Base-by-base conservation (phyloP, 92 coral and sea anemone genomes). In the Palythoa grandiflora region DNA sequence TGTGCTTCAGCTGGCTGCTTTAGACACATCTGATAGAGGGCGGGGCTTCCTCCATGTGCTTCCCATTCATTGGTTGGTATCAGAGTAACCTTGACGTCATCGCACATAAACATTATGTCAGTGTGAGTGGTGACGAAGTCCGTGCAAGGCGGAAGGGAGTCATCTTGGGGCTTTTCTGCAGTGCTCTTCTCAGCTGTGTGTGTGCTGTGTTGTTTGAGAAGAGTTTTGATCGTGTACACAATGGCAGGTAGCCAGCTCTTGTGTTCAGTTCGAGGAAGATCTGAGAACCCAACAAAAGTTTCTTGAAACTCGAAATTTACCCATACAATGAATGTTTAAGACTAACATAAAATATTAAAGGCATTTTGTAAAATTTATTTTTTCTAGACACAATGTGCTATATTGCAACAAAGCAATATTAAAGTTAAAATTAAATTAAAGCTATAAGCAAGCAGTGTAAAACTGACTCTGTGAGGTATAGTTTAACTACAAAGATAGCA, bases 181-280 rank as follows among this genome's bases (percentile, higher is more conserved):
- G 89, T 85, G 40, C 86, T 87, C 61, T 85, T 65, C 68, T 85
- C 80, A 19, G 84, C 90, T 38, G 60, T 81, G 75, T 66, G 86
- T 0, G 86, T 81, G 61, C 86, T 81, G 51, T 93, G 95, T 75
- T 95, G 98, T 50, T 95, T 94, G 36, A 97, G 92, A 28, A 95
- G 88, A 3, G 99, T 97, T 88, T 95, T 94, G 68, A 93, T 90
- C 59, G 99, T 93, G 77, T 87, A 94, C 37, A 97, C 96, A 59
- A 97, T 97, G 16, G 99, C 98, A 3, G 98, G 98, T 39, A 97
- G 84, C 99, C 99, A 97, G 75, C 98, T 97, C 89, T 90, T 92
- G 89, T 97, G 99, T 36, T 92, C 96, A 9, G 98, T 97, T 44
- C 96, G 94, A 16, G 99, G 98, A 10, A 97, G 96, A 89, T 97